Conservation (phyloP, 1,140 invertebrate species). For the Ruditapes philippinarum region DNA sequence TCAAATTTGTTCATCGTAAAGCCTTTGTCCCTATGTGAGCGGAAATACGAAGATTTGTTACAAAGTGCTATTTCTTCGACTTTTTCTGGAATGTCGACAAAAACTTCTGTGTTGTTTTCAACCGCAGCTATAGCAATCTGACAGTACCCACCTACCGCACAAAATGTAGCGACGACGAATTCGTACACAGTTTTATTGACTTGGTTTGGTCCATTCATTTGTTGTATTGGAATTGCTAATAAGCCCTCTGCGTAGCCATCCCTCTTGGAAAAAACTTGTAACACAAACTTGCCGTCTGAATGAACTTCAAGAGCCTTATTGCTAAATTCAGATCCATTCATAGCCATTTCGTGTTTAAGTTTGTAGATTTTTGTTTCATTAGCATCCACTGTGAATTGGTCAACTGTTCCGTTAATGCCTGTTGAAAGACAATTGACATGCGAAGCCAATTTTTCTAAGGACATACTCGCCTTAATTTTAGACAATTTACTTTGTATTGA, state of each 20-base stretch:
- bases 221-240: constrained; percentile 22
- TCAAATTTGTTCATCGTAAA: constrained; percentile 29
- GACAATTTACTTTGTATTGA: too few species aligned
- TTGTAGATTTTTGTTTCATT: too few species aligned
- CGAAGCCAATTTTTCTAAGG: too few species aligned
- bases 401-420: too few species aligned
- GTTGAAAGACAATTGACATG: too few species aligned
- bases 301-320: constrained; percentile 37
- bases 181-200: neutral
- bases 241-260: constrained; percentile 40
- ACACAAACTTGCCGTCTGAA: neutral
- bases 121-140: constrained; percentile 47
- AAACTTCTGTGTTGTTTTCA: constrained; percentile 23
- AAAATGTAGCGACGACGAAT: constrained; percentile 30
- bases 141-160: constrained; percentile 45
- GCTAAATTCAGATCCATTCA: constrained; percentile 36
- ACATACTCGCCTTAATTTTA: too few species aligned
- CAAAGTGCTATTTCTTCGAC: constrained; percentile 33
- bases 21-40: neutral
- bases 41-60: neutral
- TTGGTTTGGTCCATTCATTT: neutral
- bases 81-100: neutral
- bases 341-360: neutral
- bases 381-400: too few species aligned
- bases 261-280: constrained; percentile 40